Conservation (phyloP, 2,113 vertebrate genomes). For the Etheostoma cragini region DNA sequence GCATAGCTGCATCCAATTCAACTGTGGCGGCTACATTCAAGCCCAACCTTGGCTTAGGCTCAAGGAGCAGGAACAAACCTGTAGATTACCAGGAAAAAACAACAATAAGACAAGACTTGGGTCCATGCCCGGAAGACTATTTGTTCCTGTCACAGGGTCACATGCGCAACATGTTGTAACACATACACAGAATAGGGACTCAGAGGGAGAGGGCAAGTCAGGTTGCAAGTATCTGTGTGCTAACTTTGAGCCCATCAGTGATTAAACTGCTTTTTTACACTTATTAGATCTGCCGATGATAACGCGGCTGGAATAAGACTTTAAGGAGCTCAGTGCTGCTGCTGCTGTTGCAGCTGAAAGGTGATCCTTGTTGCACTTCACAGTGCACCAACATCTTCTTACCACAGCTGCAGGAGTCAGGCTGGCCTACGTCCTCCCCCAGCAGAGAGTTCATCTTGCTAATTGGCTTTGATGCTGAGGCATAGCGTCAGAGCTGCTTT, state of each 20-base stretch:
- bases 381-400: not conserved
- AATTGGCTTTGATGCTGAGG: conserved; percentile 50
- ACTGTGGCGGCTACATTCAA: conserved; percentile 24
- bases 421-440: conserved; percentile 15
- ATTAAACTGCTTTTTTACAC: conserved; percentile 53
- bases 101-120: conserved; percentile 38
- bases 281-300: conserved; percentile 56
- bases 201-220: not conserved
- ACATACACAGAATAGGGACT: conserved; percentile 4
- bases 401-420: conserved; percentile 23
- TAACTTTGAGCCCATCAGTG: conserved; percentile 57
- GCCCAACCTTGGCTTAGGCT: conserved; percentile 36
- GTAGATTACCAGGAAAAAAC: conserved; percentile 12
- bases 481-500: not conserved
- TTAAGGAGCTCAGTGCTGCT: conserved; percentile 6
- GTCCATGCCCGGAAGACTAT: conserved; percentile 51
- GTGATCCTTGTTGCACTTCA: conserved; percentile 10
- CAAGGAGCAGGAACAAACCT: conserved; percentile 48
- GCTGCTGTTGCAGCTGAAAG: conserved; percentile 37
- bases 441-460: conserved; percentile 27
- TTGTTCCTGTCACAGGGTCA: conserved; percentile 59
- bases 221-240: conserved; percentile 27
- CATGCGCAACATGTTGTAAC: conserved; percentile 25
- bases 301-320: conserved; percentile 52
- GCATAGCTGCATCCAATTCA: conserved; percentile 24